Base-by-base conservation (phyloP, 1,140 invertebrate genomes). In the Hetaerina americana region DNA sequence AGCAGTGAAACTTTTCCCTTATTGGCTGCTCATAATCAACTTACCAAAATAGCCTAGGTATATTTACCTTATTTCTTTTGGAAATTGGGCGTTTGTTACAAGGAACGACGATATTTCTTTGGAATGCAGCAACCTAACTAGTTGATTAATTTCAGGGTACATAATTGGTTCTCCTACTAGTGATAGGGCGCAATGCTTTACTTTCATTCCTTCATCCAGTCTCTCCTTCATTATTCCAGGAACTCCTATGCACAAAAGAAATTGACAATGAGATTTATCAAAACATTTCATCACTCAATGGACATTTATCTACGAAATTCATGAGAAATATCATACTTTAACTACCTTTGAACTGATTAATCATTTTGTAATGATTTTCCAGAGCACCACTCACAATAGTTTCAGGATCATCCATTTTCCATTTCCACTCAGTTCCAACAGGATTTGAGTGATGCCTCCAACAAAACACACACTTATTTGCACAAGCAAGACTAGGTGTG, bases 401-500 rank as follows among this genome's bases (percentile, higher is more conserved):
- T 66, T 87, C 79, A 3, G 87, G 80, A 40, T 82, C 77, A 77
- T 89, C 87, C 83, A 86, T 87, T 77, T 86, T 81, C 87, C 87
- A 89, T 72, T 83, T 82, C 87, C 87, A 89, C 77, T 88, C 86
- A 57, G 87, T 89, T n/a, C 87, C 87, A 3, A 89, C 87, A 25
- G 87, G 87, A 79, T 89, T 89, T n/a, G 86, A 85, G 76, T 88
- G 87, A 79, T 88, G 87, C 72, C 87, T 80, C 87, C 87, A 89
- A 77, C 87, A 89, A 77, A 89, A 89, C 12, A 88, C 86, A 80
- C 87, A 89, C 80, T 89, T 89, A 75, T 89, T 89, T 26, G 87
- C 87, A 82, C 87, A 89, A 1, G 87, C 87, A 18, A 87, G 76
- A 77, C 84, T 86, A 0, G 87, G 87, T n/a, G 87, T 88, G 2